Percentiles rank a stretch among this genome's conserved stretches.
Evolutionary conservation across 2,888 invertebrate species (phyloP).

Genomic region (Epirrhoe tristata): DNA sequence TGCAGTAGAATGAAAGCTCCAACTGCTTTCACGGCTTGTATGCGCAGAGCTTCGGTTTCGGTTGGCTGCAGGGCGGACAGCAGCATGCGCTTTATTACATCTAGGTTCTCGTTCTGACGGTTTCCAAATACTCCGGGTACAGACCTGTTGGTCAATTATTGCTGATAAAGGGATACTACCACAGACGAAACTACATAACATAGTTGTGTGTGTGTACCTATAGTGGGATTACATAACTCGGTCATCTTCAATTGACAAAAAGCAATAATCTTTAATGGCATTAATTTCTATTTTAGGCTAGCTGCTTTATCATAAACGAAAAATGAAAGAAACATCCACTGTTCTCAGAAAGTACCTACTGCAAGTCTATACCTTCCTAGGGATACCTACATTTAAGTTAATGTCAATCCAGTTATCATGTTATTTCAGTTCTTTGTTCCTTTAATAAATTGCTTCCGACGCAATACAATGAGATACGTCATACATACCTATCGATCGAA

Average conservation of each 20-base stretch:
- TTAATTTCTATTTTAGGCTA: no score
- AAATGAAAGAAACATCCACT: no score
- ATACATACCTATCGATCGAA: slow-evolving; percentile 1
- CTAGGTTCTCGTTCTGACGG: slow-evolving; percentile 95
- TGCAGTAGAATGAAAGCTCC: slow-evolving; percentile 96
- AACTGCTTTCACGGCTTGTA: slow-evolving; percentile 93
- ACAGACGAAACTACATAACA: no score
- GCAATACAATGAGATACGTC: neutral
- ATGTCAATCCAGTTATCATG: neutral
- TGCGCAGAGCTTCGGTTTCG: slow-evolving; percentile 90
- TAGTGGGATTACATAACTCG: no score
- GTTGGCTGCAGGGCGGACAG: slow-evolving; percentile 91
- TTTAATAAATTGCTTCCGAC: neutral
- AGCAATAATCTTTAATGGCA: no score
- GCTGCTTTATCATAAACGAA: no score
- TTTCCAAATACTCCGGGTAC: slow-evolving; percentile 99
- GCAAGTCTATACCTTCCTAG: no score
- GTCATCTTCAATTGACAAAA: no score
- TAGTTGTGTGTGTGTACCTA: no score
- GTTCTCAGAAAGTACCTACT: no score
- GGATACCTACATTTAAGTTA: neutral
- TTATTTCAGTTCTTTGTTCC: neutral
- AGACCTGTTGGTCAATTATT: slow-evolving; percentile 82
- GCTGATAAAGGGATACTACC: neutral
- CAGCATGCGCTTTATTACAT: slow-evolving; percentile 98